These are phyloP conservation scores for Holocentrus rufus DNA, from an alignment of 2,797 vertebrate species.

Conservation along the genomic window DNA sequence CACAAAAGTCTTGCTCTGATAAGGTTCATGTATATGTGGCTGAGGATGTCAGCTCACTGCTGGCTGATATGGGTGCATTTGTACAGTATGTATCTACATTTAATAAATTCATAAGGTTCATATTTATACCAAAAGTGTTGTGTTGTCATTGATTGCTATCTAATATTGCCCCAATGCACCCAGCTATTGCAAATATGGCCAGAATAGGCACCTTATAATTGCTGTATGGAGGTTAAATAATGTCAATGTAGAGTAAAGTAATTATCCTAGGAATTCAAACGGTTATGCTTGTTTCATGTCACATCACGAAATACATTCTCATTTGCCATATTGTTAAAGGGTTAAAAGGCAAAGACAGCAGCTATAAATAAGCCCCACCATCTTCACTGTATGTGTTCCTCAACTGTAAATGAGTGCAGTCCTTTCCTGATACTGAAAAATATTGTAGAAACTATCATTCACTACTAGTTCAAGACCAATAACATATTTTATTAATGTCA, in stretches of 20 bases:
- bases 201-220: too few relatives aligned
- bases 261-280: too few relatives aligned
- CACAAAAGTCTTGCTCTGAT: too few relatives aligned
- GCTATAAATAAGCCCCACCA: not conserved
- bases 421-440: not conserved
- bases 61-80: too few relatives aligned
- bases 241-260: too few relatives aligned
- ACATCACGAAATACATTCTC: not conserved
- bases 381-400: conserved; percentile 25
- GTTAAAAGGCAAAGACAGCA: not conserved
- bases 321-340: not conserved
- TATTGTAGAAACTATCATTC: not conserved
- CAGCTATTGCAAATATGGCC: conserved; percentile 3
- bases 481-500: conserved; percentile 26
- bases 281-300: too few relatives aligned
- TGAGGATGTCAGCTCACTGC: too few relatives aligned
- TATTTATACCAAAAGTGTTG: too few relatives aligned
- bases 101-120: too few relatives aligned
- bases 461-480: conserved; percentile 2
- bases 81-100: too few relatives aligned
- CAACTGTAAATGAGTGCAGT: conserved; percentile 45
- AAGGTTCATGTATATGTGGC: too few relatives aligned
- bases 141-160: not conserved
- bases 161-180: conserved; percentile 9
- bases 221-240: too few relatives aligned